These are phyloP conservation scores for Centrocercus urophasianus DNA, from an alignment of 2,113 vertebrate genomes.

Conservation along the genomic window DNA sequence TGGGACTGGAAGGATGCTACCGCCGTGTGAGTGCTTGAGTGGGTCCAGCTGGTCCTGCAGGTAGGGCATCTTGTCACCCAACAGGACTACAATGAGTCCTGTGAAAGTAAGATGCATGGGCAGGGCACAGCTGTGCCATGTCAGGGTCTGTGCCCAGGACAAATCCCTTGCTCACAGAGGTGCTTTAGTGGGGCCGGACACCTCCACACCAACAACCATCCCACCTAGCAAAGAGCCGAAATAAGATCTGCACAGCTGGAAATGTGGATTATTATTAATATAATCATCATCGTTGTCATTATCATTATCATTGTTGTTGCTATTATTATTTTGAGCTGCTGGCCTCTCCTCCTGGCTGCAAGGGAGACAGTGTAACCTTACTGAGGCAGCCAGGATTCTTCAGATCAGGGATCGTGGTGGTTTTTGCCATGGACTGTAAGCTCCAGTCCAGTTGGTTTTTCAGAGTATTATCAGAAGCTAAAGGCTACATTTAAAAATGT, in stretches of 20 bases:
- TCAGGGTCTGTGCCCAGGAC: not conserved
- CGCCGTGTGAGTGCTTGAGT: rapidly evolving
- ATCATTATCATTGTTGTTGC: not conserved
- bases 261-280: not conserved
- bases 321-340: not conserved
- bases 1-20: not conserved
- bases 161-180: rapidly evolving
- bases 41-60: not conserved
- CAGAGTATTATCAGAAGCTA: constrained; percentile 53
- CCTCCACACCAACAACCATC: not conserved
- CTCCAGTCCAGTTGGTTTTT: constrained; percentile 15
- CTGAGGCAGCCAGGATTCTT: not conserved
- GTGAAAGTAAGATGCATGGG: not conserved
- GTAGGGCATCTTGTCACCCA: not conserved
- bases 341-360: not conserved
- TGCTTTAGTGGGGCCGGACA: not conserved
- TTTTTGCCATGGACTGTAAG: not conserved
- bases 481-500: constrained; percentile 71
- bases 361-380: not conserved
- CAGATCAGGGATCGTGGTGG: rapidly evolving
- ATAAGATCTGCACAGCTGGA: not conserved
- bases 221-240: not conserved
- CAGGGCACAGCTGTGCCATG: not conserved
- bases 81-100: not conserved
- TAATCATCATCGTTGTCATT: too few relatives aligned